These are phyloP conservation scores for Leuciscus idus DNA, from an alignment of 2,113 vertebrate species.

Conservation along the genomic window DNA sequence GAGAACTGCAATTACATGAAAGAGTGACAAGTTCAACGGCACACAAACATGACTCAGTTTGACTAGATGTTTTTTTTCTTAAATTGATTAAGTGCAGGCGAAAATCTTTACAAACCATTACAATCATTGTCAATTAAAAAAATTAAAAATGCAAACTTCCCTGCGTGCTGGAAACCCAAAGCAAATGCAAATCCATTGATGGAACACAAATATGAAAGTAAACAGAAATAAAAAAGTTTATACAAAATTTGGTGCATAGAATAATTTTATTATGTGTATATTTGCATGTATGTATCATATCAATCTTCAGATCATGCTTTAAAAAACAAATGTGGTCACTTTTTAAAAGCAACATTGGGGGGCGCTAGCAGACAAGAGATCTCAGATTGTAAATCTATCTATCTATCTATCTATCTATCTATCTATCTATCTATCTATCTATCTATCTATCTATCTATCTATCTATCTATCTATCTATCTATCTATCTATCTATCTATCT, in stretches of 20 bases:
- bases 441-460: constrained; percentile 1
- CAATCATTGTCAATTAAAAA: not conserved
- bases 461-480: constrained; percentile 1
- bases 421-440: not conserved
- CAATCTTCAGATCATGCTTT: not conserved
- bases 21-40: not conserved
- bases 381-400: not conserved
- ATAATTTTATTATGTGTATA: not conserved
- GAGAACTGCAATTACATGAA: not conserved
- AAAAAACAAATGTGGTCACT: not conserved
- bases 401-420: not conserved
- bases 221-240: not conserved
- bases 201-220: not conserved
- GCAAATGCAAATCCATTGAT: too few species aligned
- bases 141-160: not conserved
- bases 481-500: not conserved
- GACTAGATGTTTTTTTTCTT: not conserved
- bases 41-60: not conserved
- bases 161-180: not conserved
- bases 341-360: not conserved
- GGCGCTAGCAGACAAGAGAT: not conserved
- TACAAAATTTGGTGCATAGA: not conserved
- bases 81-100: not conserved
- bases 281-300: not conserved
- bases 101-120: not conserved